phyloP scores from a whole-genome alignment of 2,797 vertebrate genomes.

The Ibycter americanus region DNA sequence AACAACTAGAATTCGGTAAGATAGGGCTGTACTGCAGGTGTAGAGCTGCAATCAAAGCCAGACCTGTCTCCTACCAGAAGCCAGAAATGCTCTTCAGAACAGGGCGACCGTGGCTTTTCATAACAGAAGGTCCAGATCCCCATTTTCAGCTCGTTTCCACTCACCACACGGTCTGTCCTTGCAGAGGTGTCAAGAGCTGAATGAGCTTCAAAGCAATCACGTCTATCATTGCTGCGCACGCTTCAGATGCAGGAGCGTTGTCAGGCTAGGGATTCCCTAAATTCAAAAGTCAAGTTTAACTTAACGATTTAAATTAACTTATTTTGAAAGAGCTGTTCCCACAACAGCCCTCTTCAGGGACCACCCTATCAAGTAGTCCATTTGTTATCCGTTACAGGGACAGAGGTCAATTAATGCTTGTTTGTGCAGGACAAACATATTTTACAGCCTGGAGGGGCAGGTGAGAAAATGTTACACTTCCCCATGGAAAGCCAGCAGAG shows the following conservation, averaged over 20 bases:
- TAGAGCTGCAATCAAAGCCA: neutral
- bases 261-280: neutral
- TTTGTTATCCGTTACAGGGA: neutral
- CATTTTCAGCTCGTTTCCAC: rapidly evolving
- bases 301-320: neutral
- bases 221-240: neutral
- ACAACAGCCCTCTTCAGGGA: neutral
- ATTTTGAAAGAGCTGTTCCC: neutral
- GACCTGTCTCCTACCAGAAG: neutral
- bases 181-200: neutral
- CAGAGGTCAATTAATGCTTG: neutral
- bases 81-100: neutral
- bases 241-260: rapidly evolving
- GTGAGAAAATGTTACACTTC: neutral
- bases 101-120: rapidly evolving
- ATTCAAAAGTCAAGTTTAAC: neutral
- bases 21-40: no score
- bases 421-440: neutral
- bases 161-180: rapidly evolving
- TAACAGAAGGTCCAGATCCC: neutral
- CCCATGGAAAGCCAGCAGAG: neutral
- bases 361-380: rapidly evolving
- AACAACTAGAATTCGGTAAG: no score
- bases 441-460: neutral
- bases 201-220: neutral